A percentile compares a stretch with the other conserved stretches of the same genome.
Conservation (phyloP, 2,888 invertebrate species). For the Antitype chi region DNA sequence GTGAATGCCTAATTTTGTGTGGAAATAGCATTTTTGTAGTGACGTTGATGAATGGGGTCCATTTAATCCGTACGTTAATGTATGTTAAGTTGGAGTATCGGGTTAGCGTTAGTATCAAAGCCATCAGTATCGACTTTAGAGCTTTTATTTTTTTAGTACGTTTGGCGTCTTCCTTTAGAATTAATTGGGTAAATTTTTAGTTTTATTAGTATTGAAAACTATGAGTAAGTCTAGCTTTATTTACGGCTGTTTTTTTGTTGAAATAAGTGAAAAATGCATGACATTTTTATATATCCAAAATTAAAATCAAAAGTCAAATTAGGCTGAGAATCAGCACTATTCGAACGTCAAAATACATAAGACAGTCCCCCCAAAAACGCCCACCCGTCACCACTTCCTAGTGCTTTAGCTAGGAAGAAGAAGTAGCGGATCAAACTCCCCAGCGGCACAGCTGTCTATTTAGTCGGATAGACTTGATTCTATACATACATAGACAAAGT, state of each 20-base stretch:
- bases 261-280: neutral
- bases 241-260: neutral
- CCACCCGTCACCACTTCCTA: no score
- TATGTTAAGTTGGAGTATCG: slow-evolving; percentile 50
- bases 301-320: no score
- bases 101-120: slow-evolving; percentile 28
- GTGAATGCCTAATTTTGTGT: slow-evolving; percentile 78
- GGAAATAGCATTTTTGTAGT: slow-evolving; percentile 80
- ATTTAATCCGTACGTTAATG: slow-evolving; percentile 64
- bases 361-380: no score
- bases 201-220: neutral
- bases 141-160: slow-evolving; percentile 10
- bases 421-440: no score
- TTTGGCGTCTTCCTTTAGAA: neutral
- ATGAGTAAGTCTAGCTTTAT: neutral
- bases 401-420: no score
- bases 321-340: no score
- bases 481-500: no score
- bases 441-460: no score
- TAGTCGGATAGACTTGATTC: no score
- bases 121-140: slow-evolving; percentile 26
- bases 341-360: no score
- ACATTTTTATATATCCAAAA: no score
- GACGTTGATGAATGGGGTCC: slow-evolving; percentile 78
- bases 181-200: neutral